Conservation (phyloP, 2,797 vertebrate genomes). For the Sebastes trivittatus region DNA sequence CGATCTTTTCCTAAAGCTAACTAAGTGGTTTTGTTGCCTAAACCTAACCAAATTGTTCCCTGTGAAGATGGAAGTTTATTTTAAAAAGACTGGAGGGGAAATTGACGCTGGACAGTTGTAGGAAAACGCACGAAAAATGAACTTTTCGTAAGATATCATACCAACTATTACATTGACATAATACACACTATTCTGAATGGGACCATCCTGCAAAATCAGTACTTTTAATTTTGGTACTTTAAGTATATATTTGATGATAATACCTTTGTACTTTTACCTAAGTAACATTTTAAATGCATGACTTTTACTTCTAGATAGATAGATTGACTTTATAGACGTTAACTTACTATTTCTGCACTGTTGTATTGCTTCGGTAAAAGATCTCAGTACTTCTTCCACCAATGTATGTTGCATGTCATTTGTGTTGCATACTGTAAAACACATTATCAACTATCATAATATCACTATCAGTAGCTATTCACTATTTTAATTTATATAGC, state of each 20-base stretch:
- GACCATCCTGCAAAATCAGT: not conserved
- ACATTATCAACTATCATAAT: not conserved
- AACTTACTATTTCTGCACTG: not conserved
- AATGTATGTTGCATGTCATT: not conserved
- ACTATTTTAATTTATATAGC: not conserved
- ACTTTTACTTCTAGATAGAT: not conserved
- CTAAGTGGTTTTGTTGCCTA: too few species aligned
- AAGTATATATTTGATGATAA: not conserved
- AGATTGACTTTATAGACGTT: too few species aligned
- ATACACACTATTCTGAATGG: not conserved
- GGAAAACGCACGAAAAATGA: too few species aligned
- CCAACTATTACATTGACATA: rapidly evolving
- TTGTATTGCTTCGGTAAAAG: not conserved
- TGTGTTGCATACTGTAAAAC: not conserved
- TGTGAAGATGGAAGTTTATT: too few species aligned
- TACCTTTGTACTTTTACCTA: not conserved
- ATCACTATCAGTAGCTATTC: not conserved
- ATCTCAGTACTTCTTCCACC: not conserved
- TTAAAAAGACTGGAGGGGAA: too few species aligned
- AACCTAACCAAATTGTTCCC: too few species aligned
- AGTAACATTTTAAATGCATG: not conserved
- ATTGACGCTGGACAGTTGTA: too few species aligned
- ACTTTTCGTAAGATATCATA: too few species aligned
- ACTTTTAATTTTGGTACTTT: not conserved
- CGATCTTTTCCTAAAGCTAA: too few species aligned